These are phyloP conservation scores for Planiliza haematocheilus DNA, from an alignment of 2,113 vertebrate species.

Conservation along the genomic window DNA sequence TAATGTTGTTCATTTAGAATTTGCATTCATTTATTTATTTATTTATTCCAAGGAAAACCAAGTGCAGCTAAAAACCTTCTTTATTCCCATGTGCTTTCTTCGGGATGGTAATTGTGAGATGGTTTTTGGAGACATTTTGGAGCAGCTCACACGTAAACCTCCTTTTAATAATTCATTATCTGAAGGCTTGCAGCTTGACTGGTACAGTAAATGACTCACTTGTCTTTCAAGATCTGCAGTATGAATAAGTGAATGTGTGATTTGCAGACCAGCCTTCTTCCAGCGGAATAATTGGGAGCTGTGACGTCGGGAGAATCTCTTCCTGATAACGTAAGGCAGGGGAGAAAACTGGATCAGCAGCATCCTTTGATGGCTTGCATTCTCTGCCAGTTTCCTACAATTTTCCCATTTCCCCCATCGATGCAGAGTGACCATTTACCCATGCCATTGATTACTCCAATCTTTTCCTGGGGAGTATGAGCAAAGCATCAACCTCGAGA, in stretches of 20 bases:
- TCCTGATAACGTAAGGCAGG: neutral
- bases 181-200: slow-evolving; percentile 33
- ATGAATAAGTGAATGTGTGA: slow-evolving; percentile 53
- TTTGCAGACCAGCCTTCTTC: slow-evolving; percentile 36
- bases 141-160: slow-evolving; percentile 25
- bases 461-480: too few species aligned
- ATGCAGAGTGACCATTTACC: too few species aligned
- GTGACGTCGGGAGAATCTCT: slow-evolving; percentile 43
- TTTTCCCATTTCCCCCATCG: too few species aligned
- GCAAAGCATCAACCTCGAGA: too few species aligned
- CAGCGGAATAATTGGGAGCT: slow-evolving; percentile 46
- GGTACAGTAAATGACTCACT: slow-evolving; percentile 55
- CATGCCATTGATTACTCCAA: too few species aligned
- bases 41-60: neutral
- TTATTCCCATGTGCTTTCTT: neutral
- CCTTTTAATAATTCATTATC: slow-evolving; percentile 46
- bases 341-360: too few species aligned
- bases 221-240: slow-evolving; percentile 44
- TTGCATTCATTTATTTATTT: slow-evolving; percentile 25
- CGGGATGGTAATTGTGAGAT: neutral
- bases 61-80: neutral
- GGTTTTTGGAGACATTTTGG: slow-evolving; percentile 14
- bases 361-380: too few species aligned
- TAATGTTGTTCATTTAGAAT: slow-evolving; percentile 13
- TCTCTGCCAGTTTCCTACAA: too few species aligned